Evolutionary conservation across 2,888 invertebrate species (phyloP).

Genomic region (Ophion ellenae): DNA sequence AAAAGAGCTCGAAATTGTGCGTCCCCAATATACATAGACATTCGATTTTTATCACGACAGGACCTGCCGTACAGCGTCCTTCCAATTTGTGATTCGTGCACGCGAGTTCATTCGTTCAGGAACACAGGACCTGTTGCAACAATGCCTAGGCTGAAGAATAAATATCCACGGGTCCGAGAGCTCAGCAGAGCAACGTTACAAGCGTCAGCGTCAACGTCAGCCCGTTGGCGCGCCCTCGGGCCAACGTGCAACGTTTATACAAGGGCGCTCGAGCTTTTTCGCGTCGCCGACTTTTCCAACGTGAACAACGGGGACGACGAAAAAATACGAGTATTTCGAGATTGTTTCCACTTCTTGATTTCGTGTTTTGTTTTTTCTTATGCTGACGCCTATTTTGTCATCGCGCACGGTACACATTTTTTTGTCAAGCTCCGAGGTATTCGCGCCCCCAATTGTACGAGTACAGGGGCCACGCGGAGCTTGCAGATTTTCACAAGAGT

Average conservation of each 20-base stretch:
- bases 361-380: neutral
- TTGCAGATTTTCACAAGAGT: neutral
- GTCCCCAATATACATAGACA: neutral
- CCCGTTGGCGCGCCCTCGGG: slow-evolving; percentile 6
- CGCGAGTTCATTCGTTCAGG: slow-evolving; percentile 2
- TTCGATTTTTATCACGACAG: neutral
- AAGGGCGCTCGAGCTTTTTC: neutral
- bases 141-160: slow-evolving; percentile 32
- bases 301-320: neutral
- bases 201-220: slow-evolving; percentile 30
- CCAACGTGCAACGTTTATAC: slow-evolving; percentile 18
- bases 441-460: neutral
- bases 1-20: no score
- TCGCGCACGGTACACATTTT: neutral
- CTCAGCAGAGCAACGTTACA: slow-evolving; percentile 19
- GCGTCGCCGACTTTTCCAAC: neutral
- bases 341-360: neutral
- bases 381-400: neutral
- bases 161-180: neutral
- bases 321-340: neutral
- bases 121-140: slow-evolving; percentile 42
- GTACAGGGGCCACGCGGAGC: neutral
- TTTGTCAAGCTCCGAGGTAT: neutral
- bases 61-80: neutral
- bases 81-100: slow-evolving; percentile 6